Conservation (phyloP, 2,113 vertebrate species). For the Struthidea cinerea region DNA sequence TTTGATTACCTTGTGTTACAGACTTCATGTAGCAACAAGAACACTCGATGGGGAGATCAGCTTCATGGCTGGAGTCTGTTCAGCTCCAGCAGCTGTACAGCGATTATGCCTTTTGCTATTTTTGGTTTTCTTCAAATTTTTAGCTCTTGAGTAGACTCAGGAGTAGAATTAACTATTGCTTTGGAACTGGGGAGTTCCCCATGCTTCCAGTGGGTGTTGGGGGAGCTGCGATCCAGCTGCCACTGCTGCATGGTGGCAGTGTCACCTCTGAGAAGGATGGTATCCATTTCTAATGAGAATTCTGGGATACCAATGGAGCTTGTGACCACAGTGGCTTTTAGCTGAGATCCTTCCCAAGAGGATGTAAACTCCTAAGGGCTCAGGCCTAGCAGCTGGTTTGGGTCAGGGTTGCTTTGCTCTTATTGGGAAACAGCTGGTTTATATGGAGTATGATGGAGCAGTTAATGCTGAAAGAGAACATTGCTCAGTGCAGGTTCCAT, state of each 20-base stretch:
- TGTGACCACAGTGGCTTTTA: not conserved
- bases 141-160: not conserved
- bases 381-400: not conserved
- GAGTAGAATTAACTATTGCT: not conserved
- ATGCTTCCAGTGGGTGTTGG: not conserved
- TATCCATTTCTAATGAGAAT: not conserved
- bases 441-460: not conserved
- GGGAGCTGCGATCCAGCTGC: not conserved
- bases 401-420: not conserved
- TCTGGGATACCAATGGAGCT: not conserved
- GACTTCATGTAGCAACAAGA: not conserved
- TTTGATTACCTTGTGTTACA: not conserved
- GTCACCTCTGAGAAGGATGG: not conserved
- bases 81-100: not conserved
- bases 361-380: not conserved
- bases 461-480: not conserved
- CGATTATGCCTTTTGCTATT: not conserved
- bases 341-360: not conserved
- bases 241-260: not conserved
- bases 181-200: not conserved
- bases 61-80: not conserved
- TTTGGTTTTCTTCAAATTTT: not conserved
- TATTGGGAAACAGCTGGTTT: not conserved
- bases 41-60: not conserved
- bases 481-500: not conserved